Conservation (phyloP, 2,797 vertebrate genomes). For the Xenopus petersii region DNA sequence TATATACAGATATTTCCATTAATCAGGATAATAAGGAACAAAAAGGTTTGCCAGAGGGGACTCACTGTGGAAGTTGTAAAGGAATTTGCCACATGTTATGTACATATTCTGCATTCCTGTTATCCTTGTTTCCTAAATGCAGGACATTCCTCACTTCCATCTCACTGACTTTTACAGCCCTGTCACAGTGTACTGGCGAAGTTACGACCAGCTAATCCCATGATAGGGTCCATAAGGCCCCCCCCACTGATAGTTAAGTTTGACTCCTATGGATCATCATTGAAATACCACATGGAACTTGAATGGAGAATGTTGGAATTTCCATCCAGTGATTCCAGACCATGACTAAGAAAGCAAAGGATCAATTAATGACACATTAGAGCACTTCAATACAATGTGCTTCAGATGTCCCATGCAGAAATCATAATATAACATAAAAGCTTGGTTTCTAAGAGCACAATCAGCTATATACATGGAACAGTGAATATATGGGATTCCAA, state of each 20-base stretch:
- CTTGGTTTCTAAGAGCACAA: too few relatives aligned
- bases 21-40: constrained; percentile 37
- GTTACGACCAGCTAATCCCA: constrained; percentile 45
- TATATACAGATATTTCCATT: constrained; percentile 26
- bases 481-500: too few relatives aligned
- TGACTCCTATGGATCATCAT: constrained; percentile 31
- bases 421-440: too few relatives aligned
- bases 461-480: too few relatives aligned
- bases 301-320: constrained; percentile 30
- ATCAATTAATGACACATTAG: constrained; percentile 17
- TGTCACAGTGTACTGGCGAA: constrained; percentile 34
- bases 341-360: constrained; percentile 43
- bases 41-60: constrained; percentile 15
- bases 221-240: constrained; percentile 49
- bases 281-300: constrained; percentile 37
- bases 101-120: constrained; percentile 46
- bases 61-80: constrained; percentile 33
- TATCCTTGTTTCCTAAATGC: constrained; percentile 41
- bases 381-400: too few relatives aligned
- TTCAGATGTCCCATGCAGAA: too few relatives aligned
- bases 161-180: constrained; percentile 40
- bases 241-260: constrained; percentile 35
- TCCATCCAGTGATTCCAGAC: constrained; percentile 25
- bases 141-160: constrained; percentile 44
- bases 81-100: constrained; percentile 49